phyloP scores from a whole-genome alignment of 2,888 invertebrate genomes.

The Thalpophila matura region DNA sequence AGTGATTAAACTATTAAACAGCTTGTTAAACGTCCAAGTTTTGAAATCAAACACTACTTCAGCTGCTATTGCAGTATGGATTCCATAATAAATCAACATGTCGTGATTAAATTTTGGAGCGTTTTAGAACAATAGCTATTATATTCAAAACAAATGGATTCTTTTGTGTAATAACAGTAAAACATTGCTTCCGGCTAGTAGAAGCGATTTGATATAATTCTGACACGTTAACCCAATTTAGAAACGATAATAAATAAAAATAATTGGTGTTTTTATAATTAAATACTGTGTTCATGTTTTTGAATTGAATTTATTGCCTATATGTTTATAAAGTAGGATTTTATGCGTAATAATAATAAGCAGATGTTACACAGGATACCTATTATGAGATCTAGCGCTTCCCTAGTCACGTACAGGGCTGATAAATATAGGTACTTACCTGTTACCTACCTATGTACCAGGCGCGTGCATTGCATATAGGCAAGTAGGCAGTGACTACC shows the following conservation, averaged over 20 bases:
- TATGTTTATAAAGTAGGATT: conserved; percentile 6
- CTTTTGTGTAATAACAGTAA: conserved; percentile 81
- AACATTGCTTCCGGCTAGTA: conserved; percentile 85
- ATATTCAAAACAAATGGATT: conserved; percentile 86
- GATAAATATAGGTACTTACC: no score
- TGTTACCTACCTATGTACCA: no score
- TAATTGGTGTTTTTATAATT: conserved; percentile 60
- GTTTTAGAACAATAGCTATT: conserved; percentile 87
- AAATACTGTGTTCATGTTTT: conserved; percentile 52
- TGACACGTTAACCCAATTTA: conserved; percentile 71
- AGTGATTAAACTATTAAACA: neutral
- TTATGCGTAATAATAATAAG: neutral
- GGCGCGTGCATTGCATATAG: no score
- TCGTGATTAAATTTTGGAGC: conserved; percentile 83
- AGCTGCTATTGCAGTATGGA: conserved; percentile 43
- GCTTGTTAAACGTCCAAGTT: conserved; percentile 11
- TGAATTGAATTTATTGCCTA: conserved; percentile 47
- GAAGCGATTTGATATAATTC: conserved; percentile 78
- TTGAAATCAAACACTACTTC: conserved; percentile 41
- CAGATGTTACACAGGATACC: conserved; percentile 13
- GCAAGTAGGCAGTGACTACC: no score
- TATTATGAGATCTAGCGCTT: no score
- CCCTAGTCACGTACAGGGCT: no score
- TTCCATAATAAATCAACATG: conserved; percentile 82
- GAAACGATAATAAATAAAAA: conserved; percentile 66